phyloP scores from a whole-genome alignment of 2,113 vertebrate species.

The Mystacornis crossleyi region DNA sequence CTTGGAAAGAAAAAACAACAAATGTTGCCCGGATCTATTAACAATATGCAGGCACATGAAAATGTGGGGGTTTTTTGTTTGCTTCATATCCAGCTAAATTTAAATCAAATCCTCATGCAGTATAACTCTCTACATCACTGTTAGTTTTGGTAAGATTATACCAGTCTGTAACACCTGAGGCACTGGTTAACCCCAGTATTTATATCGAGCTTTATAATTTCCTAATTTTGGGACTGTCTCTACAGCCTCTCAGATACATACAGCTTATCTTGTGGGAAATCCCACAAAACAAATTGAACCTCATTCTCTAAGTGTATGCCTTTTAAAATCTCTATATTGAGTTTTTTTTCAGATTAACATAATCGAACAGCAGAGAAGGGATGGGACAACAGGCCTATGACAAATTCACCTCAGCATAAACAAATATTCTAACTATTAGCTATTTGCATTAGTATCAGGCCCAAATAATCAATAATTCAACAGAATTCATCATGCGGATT shows the following conservation, averaged over 20 bases:
- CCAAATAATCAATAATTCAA: neutral
- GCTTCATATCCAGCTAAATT: slow-evolving; percentile 1
- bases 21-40: slow-evolving; percentile 7
- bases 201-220: neutral
- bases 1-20: slow-evolving; percentile 20
- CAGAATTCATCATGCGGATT: neutral
- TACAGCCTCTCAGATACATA: neutral
- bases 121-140: neutral
- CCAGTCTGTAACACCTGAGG: neutral
- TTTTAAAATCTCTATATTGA: neutral
- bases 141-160: neutral
- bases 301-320: neutral
- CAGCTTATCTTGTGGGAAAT: neutral
- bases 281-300: neutral
- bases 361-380: rapidly evolving
- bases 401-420: neutral
- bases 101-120: neutral
- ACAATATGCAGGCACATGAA: neutral
- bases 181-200: neutral
- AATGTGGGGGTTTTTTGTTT: neutral
- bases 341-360: neutral
- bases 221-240: neutral
- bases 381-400: neutral
- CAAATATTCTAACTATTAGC: neutral
- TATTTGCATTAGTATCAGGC: neutral